phyloP scores from a whole-genome alignment of 2,888 invertebrate genomes.

The Linyphia triangularis region DNA sequence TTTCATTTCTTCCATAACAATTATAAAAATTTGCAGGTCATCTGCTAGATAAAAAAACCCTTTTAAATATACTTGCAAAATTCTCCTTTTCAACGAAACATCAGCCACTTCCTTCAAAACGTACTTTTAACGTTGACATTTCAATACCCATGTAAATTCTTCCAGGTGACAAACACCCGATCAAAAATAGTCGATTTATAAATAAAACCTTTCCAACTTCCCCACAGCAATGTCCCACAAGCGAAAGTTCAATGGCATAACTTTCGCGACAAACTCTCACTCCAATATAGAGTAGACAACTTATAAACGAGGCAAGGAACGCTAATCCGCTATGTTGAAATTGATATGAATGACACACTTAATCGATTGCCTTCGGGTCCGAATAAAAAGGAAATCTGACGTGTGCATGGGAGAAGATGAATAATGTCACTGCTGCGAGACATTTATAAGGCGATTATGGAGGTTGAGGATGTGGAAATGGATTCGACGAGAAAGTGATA shows the following conservation, averaged over 20 bases:
- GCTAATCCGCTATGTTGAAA: background rate
- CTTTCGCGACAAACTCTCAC: background rate
- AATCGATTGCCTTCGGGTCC: background rate
- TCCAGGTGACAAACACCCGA: too few species aligned
- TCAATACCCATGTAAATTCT: too few species aligned
- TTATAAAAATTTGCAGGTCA: too few species aligned
- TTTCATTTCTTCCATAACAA: too few species aligned
- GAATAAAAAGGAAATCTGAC: background rate
- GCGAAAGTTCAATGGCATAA: slow-evolving; percentile 1
- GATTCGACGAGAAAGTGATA: too few species aligned
- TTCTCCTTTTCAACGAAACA: too few species aligned
- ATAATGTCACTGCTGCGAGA: background rate
- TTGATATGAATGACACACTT: slow-evolving; percentile 33
- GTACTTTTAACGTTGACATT: too few species aligned
- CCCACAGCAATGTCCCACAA: background rate
- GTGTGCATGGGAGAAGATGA: background rate
- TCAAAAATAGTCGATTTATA: background rate
- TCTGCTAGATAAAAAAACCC: too few species aligned
- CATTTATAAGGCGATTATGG: background rate
- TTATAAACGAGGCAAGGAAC: background rate
- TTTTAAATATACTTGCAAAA: too few species aligned
- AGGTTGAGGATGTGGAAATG: background rate
- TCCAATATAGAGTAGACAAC: too few species aligned
- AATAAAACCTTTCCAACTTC: background rate
- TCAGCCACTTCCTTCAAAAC: too few species aligned